These are phyloP conservation scores for Montipora efflorescens DNA, from an alignment of 64 coral and sea anemone genomes.

Conservation along the genomic window DNA sequence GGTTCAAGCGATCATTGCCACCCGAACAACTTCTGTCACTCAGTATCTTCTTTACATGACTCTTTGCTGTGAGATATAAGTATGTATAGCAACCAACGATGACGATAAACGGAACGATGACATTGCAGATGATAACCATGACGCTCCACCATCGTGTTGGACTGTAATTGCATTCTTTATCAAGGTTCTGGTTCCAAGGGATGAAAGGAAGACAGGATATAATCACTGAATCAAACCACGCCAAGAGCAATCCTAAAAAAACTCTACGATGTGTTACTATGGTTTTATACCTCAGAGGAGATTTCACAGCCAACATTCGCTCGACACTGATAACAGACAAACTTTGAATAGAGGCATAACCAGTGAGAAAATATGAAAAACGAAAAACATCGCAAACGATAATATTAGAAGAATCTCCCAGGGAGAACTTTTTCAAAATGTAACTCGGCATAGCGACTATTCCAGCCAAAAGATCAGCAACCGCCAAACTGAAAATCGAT, in stretches of 20 bases:
- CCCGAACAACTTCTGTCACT: background rate
- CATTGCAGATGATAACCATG: constrained; percentile 84
- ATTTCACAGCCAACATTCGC: constrained; percentile 77
- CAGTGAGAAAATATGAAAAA: constrained; percentile 93
- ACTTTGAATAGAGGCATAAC: constrained; percentile 89
- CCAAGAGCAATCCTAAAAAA: constrained; percentile 35
- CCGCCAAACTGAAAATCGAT: constrained; percentile 80
- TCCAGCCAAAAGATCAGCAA: constrained; percentile 84
- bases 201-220: constrained; percentile 87
- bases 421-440: constrained; percentile 74
- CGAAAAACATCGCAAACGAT: constrained; percentile 76
- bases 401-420: constrained; percentile 13
- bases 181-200: constrained; percentile 43
- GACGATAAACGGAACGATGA: constrained; percentile 81
- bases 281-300: constrained; percentile 73
- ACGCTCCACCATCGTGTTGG: constrained; percentile 93
- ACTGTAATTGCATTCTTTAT: constrained; percentile 79
- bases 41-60: constrained; percentile 72
- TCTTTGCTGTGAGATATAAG: constrained; percentile 75
- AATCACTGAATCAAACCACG: background rate
- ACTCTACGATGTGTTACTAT: constrained; percentile 70
- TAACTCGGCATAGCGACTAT: constrained; percentile 84
- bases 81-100: constrained; percentile 84
- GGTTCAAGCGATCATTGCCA: background rate
- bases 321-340: constrained; percentile 88